Conservation (phyloP, 2,888 invertebrate species). For the Andrena flavipes region DNA sequence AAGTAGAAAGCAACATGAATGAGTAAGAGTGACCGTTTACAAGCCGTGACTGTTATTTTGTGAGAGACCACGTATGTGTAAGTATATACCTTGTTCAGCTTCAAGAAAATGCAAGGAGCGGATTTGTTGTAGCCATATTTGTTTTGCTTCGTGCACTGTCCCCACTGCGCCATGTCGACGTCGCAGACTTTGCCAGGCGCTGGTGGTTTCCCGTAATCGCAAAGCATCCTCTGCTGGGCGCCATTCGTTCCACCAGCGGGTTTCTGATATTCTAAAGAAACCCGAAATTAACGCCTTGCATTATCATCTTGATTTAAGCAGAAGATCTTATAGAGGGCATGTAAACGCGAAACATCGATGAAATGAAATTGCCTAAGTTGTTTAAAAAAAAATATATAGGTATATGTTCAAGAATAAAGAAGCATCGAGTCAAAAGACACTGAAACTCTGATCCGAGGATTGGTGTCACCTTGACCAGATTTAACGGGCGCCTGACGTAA, state of each 20-base stretch:
- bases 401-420: neutral
- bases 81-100: conserved; percentile 94
- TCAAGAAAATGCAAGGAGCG: conserved; percentile 97
- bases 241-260: conserved; percentile 50
- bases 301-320: neutral
- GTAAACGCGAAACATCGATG: neutral
- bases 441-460: conserved; percentile 40
- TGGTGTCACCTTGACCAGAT: conserved; percentile 62
- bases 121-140: conserved; percentile 95
- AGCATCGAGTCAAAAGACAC: neutral
- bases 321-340: neutral
- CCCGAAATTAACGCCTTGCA: neutral
- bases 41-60: neutral
- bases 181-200: conserved; percentile 92
- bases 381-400: neutral
- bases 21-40: neutral
- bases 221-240: conserved; percentile 88
- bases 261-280: conserved; percentile 61
- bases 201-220: conserved; percentile 88
- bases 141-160: conserved; percentile 91
- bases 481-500: conserved; percentile 59
- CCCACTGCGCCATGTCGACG: conserved; percentile 90
- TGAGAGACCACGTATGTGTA: conserved; percentile 60
- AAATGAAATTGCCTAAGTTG: neutral
- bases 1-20: neutral